Conservation (phyloP, 2,797 vertebrate genomes). For the Uromys caudimaculatus region DNA sequence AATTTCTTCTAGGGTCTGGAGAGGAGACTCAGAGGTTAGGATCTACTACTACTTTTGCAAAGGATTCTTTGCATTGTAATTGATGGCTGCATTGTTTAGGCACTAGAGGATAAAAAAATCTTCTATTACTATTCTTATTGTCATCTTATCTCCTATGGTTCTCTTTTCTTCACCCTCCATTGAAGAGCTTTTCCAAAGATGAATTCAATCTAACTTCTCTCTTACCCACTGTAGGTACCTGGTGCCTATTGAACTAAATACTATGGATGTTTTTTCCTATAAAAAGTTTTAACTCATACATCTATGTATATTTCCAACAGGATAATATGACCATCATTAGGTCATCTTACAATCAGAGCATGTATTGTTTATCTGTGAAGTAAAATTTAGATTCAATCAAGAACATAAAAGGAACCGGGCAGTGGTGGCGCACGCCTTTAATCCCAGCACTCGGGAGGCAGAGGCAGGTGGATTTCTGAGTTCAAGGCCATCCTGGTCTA, state of each 20-base stretch:
- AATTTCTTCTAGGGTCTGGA: background rate
- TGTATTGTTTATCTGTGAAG: background rate
- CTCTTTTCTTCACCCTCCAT: background rate
- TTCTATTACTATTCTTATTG: background rate
- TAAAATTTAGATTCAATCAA: conserved; percentile 54
- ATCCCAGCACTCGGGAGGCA: too few species aligned
- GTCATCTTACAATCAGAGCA: background rate
- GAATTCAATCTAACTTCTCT: conserved; percentile 1
- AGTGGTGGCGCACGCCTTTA: too few species aligned
- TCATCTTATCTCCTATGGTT: background rate
- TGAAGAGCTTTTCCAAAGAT: background rate
- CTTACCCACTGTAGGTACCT: background rate
- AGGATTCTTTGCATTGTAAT: background rate
- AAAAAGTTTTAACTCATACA: background rate
- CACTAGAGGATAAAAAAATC: background rate
- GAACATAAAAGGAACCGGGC: conserved; percentile 33
- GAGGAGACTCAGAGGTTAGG: background rate
- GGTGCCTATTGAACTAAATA: background rate
- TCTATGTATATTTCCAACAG: conserved; percentile 46
- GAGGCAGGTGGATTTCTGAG: too few species aligned
- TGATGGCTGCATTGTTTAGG: background rate
- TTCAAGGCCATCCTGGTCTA: too few species aligned
- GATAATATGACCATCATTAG: background rate
- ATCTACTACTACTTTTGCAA: background rate
- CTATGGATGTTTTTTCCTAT: background rate